Evolutionary conservation across 2,888 invertebrate genomes (phyloP).

Genomic region (Eupithecia pulchellata): DNA sequence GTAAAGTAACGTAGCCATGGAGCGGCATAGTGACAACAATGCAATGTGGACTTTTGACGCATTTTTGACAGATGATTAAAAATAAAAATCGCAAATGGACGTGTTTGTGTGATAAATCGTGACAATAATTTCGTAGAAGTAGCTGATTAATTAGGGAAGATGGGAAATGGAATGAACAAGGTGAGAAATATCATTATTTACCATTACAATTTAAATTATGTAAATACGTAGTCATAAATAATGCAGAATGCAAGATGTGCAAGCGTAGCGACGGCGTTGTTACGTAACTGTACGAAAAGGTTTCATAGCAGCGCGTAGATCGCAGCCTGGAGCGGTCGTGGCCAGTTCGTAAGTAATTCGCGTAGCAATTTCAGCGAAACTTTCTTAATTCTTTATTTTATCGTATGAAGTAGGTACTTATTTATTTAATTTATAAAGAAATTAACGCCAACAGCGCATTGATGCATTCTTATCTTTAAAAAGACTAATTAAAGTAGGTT

Average conservation of each 20-base stretch:
- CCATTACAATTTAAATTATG: constrained; percentile 3
- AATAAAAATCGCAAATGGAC: constrained; percentile 47
- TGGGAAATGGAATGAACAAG: constrained; percentile 98
- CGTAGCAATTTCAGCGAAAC: background rate
- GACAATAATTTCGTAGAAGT: constrained; percentile 67
- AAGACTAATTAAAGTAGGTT: too few relatives aligned
- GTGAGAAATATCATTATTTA: constrained; percentile 77
- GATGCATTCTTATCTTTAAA: too few relatives aligned
- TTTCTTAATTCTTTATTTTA: background rate
- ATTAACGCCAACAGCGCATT: too few relatives aligned
- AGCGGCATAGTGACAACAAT: constrained; percentile 64
- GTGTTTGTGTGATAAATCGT: constrained; percentile 59
- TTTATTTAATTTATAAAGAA: too few relatives aligned
- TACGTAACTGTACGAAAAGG: constrained; percentile 58
- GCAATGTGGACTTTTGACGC: constrained; percentile 73
- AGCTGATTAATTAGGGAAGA: constrained; percentile 58
- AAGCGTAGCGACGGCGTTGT: constrained; percentile 42
- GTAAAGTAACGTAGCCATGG: constrained; percentile 71
- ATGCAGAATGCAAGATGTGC: constrained; percentile 43
- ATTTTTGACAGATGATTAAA: background rate
- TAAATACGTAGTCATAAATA: background rate
- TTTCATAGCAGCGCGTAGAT: constrained; percentile 53
- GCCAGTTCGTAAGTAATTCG: constrained; percentile 25
- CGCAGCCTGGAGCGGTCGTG: constrained; percentile 48
- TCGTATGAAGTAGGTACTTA: too few relatives aligned